Conservation (phyloP, 1,140 invertebrate species). For the Maniola jurtina region DNA sequence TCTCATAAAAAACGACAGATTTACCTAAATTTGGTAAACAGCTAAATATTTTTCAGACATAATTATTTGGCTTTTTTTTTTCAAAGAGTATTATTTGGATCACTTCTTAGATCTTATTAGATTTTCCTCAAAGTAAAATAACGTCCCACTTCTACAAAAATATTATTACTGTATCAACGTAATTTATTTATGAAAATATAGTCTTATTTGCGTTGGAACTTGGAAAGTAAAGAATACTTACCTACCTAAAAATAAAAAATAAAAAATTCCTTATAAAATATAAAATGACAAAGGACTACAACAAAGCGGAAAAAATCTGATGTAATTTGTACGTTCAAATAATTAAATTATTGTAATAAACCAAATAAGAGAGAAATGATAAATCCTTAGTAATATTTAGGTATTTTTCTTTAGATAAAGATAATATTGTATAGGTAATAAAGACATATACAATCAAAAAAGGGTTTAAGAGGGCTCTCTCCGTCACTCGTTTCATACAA, state of each 20-base stretch:
- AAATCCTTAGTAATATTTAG: background rate
- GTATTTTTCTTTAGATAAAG: background rate
- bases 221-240: background rate
- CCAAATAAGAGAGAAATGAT: background rate
- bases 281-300: background rate
- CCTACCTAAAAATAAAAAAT: background rate
- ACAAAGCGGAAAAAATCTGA: background rate
- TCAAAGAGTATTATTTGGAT: too few species aligned
- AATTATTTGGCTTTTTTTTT: too few species aligned
- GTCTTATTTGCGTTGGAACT: background rate
- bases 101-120: background rate
- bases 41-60: background rate
- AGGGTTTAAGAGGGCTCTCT: too few species aligned
- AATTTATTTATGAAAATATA: too few species aligned
- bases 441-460: too few species aligned
- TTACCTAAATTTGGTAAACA: background rate
- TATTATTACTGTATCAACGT: background rate
- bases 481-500: too few species aligned
- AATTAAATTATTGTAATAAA: background rate
- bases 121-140: background rate
- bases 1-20: too few species aligned
- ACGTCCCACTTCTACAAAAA: background rate
- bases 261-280: background rate
- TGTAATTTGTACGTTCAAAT: background rate
- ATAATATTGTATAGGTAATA: too few species aligned